Percentiles rank a stretch among this genome's conserved stretches.
Conservation (phyloP, 2,797 vertebrate species). For the Rhinella marina region DNA sequence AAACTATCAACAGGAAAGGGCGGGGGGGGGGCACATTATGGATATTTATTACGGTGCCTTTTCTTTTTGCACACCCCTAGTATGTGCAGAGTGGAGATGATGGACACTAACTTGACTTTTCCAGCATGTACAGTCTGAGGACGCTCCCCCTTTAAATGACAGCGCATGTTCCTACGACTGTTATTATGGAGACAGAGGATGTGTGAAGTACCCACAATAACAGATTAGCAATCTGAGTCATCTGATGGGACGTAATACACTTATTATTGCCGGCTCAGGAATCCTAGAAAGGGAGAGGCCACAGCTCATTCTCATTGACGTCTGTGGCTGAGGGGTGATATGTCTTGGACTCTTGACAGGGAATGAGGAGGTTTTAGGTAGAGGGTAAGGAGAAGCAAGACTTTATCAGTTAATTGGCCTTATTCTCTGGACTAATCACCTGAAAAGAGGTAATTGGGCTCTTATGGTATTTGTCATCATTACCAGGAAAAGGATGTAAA, state of each 20-base stretch:
- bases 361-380: neutral
- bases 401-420: slow-evolving; percentile 41
- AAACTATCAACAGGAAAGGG: no score
- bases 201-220: neutral
- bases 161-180: neutral
- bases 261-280: neutral
- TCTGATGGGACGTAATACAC: neutral
- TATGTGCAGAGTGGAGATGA: no score
- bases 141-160: neutral
- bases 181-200: neutral
- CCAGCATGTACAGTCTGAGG: neutral
- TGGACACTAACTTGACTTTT: no score
- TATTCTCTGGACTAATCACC: slow-evolving; percentile 2
- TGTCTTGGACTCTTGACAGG: slow-evolving; percentile 6
- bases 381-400: neutral
- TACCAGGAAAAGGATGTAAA: neutral
- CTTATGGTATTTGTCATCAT: neutral
- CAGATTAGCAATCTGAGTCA: neutral
- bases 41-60: no score
- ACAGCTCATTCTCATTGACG: neutral
- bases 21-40: no score
- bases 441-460: neutral
- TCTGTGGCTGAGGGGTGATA: neutral
- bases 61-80: no score
- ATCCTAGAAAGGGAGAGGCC: slow-evolving; percentile 8